Evolutionary conservation across 2,113 vertebrate genomes (phyloP).

Genomic region (Gobio gobio): DNA sequence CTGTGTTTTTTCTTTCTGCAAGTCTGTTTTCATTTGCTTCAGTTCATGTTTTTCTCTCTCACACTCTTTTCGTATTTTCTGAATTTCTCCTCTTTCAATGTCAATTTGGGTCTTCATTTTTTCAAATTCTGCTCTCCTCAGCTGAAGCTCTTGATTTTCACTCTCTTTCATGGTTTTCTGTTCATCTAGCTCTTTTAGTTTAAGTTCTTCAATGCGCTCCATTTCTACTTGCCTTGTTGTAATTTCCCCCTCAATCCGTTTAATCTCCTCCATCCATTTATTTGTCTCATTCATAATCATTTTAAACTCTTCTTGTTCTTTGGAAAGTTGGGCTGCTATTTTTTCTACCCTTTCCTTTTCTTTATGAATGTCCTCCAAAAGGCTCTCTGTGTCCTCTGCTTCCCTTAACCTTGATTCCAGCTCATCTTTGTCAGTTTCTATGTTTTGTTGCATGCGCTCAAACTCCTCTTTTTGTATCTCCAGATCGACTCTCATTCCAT

Average conservation of each 20-base stretch:
- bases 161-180: not conserved
- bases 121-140: not conserved
- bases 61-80: not conserved
- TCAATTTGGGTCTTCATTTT: constrained; percentile 3
- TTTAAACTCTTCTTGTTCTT: constrained; percentile 36
- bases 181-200: constrained; percentile 10
- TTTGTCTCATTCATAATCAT: constrained; percentile 20
- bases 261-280: not conserved
- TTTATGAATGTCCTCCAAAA: constrained; percentile 8
- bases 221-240: constrained; percentile 8
- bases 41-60: constrained; percentile 20
- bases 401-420: constrained; percentile 6
- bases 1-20: constrained; percentile 8
- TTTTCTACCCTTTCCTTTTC: constrained; percentile 36
- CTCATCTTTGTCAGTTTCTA: not conserved
- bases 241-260: constrained; percentile 15
- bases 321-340: constrained; percentile 25
- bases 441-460: constrained; percentile 7
- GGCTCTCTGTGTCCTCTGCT: not conserved
- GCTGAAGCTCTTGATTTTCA: constrained; percentile 5
- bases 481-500: not conserved
- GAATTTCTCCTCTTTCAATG: constrained; percentile 23
- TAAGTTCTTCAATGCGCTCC: not conserved
- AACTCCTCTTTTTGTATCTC: constrained; percentile 28
- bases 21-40: constrained; percentile 15